Conservation (phyloP, 1,140 invertebrate genomes). For the Pristionchus pacificus region DNA sequence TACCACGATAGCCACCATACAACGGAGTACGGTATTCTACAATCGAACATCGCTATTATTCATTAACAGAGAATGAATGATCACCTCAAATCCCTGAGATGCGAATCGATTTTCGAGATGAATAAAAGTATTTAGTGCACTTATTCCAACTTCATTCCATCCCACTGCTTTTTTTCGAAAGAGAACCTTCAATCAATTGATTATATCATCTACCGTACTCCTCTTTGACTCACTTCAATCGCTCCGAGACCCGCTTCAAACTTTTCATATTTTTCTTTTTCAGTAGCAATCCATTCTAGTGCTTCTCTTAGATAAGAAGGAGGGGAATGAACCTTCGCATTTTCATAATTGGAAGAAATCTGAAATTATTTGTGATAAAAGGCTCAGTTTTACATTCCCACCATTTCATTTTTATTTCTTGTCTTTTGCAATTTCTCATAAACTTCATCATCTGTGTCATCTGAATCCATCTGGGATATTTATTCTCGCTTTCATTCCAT, state of each 20-base stretch:
- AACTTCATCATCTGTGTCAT: too few relatives aligned
- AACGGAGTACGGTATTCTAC: background rate
- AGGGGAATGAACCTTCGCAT: too few relatives aligned
- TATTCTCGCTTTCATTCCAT: too few relatives aligned
- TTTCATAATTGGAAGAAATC: too few relatives aligned
- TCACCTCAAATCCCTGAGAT: background rate
- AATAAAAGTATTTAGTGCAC: background rate
- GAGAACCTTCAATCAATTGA: background rate
- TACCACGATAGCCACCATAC: background rate
- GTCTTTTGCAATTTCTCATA: too few relatives aligned
- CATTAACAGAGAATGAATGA: too few relatives aligned
- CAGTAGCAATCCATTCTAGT: background rate
- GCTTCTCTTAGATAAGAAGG: background rate
- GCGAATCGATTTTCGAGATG: background rate
- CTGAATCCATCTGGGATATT: too few relatives aligned
- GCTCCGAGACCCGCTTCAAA: background rate
- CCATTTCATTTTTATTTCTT: too few relatives aligned
- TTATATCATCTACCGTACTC: background rate
- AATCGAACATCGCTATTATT: too few relatives aligned
- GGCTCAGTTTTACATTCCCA: too few relatives aligned
- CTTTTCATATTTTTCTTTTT: background rate
- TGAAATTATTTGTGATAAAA: too few relatives aligned
- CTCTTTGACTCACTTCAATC: background rate
- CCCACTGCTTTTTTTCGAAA: background rate
- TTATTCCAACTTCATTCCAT: background rate